Conservation (phyloP, 2,888 invertebrate species). For the Apoderus coryli region DNA sequence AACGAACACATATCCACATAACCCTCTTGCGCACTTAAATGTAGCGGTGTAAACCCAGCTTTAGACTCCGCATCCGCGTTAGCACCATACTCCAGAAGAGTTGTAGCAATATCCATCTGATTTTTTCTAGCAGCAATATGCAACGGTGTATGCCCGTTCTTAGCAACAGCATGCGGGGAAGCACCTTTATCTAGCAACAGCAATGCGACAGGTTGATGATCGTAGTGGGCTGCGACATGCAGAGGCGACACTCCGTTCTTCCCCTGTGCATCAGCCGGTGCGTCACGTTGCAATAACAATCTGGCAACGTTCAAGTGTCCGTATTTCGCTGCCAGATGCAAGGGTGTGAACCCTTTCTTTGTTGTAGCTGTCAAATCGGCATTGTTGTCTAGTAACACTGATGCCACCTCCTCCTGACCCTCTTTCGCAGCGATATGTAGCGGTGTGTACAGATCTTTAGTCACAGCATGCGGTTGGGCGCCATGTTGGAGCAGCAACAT, state of each 20-base stretch:
- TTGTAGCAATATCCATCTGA: conserved; percentile 91
- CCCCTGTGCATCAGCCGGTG: conserved; percentile 72
- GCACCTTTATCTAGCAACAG: conserved; percentile 86
- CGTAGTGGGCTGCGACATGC: conserved; percentile 95
- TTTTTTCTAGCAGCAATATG: conserved; percentile 98
- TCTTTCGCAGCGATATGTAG: conserved; percentile 96
- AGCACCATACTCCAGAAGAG: conserved; percentile 84
- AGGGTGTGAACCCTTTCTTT: conserved; percentile 91
- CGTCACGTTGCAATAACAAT: conserved; percentile 73
- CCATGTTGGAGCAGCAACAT: conserved; percentile 88
- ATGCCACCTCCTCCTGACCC: conserved; percentile 84
- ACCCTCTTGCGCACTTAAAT: conserved; percentile 89
- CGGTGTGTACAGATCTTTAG: conserved; percentile 91
- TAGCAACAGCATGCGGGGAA: conserved; percentile 83
- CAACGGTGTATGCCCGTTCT: conserved; percentile 95
- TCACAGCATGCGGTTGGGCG: conserved; percentile 74
- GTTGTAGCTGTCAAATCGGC: conserved; percentile 85
- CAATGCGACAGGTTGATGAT: conserved; percentile 81
- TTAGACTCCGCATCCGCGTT: conserved; percentile 86
- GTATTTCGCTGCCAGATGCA: conserved; percentile 94
- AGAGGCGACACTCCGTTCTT: conserved; percentile 91
- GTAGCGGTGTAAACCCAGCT: conserved; percentile 90
- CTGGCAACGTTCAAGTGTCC: conserved; percentile 85
- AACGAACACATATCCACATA: conserved; percentile 90
- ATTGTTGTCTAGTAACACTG: conserved; percentile 78